Base-by-base conservation (phyloP, 2,888 invertebrate species). In the Drosophila pseudotakahashii region DNA sequence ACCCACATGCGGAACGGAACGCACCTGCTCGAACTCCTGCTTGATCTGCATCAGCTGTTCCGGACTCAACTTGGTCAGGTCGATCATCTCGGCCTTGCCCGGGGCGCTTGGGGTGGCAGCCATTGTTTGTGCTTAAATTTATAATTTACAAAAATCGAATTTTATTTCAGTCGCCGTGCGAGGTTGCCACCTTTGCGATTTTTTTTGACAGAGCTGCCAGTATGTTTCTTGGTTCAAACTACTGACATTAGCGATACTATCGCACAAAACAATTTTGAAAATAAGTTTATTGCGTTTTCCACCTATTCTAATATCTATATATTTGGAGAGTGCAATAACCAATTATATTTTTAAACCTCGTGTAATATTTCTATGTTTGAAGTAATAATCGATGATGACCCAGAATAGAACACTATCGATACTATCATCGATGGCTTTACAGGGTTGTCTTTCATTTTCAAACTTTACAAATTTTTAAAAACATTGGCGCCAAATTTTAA, bases 1-100 rank as follows among this genome's bases (percentile, higher is more conserved):
- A 66, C 72, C 67, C 68, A 64, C 80, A 77, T 26, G 73, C 54
- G 32, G 11, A 45, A 9, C 32, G 6, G 26, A 30, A 76, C 84
- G 89, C 91, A 96, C 96, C 93, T 96, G 96, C 92, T 98, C 97
- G 78, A 98, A 93, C 93, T 97, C 97, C 89, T 96, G 96, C 91
- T 97, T 97, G 61, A 98, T 93, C 88, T 96, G 95, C 77, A 95
- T 94, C 90, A 98, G 94, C 92, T 97, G 97, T 80, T 95, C 95
- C 57, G 97, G 92, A 92, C 94, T 96, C 77, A 98, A 93, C 87
- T 96, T 96, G 4, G 95, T 95, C 81, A 98, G 93, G 92, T 97
- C 97, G 75, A 97, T 94, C 92, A 96, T 95, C 87, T 96, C 94
- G 34, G 94, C 94, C 71, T 94, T 94, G 79, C 95, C 94, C n/a